Evolutionary conservation across 2,888 invertebrate genomes (phyloP).

Genomic region (Mesoligia furuncula): DNA sequence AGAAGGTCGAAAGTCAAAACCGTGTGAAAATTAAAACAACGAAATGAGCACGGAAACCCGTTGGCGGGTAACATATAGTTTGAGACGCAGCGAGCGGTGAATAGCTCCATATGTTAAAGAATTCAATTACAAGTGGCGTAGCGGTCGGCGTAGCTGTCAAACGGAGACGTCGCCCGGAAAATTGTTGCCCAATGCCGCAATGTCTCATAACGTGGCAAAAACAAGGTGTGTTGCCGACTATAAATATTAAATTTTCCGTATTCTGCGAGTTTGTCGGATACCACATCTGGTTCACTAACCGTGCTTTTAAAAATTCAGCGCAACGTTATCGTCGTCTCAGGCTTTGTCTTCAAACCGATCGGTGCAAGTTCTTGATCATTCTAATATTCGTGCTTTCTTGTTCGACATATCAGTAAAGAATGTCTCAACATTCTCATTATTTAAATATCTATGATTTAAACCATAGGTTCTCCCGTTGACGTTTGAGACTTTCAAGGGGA

Average conservation of each 20-base stretch:
- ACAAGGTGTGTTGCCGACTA: constrained; percentile 82
- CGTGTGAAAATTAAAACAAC: neutral
- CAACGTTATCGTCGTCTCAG: constrained; percentile 77
- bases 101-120: constrained; percentile 49
- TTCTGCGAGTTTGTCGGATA: constrained; percentile 82
- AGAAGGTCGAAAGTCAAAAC: constrained; percentile 4
- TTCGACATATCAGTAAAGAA: neutral
- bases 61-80: constrained; percentile 17
- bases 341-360: constrained; percentile 79
- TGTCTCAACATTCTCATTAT: neutral
- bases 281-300: constrained; percentile 87
- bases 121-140: constrained; percentile 59
- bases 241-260: constrained; percentile 88
- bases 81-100: constrained; percentile 1
- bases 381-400: constrained; percentile 16
- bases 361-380: constrained; percentile 52
- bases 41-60: neutral
- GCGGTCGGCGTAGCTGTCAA: constrained; percentile 55
- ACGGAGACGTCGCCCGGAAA: constrained; percentile 52
- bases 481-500: neutral
- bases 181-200: constrained; percentile 71
- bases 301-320: constrained; percentile 86
- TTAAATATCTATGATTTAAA: neutral
- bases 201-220: constrained; percentile 82
- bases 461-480: neutral